Conservation (phyloP, 2,888 invertebrate species). For the Augochlorella aurata region DNA sequence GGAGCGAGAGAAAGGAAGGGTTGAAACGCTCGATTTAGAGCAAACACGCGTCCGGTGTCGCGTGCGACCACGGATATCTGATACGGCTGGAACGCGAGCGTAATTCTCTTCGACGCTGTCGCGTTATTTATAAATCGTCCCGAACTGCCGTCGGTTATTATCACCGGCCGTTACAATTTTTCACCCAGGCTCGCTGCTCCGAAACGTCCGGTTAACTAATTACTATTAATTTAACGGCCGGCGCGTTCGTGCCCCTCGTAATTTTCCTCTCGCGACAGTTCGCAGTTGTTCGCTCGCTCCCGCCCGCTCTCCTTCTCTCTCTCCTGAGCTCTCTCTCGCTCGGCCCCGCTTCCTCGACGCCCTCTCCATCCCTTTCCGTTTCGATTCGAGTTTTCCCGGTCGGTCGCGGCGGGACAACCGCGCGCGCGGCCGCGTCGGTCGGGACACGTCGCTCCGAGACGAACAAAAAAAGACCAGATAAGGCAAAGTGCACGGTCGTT, state of each 20-base stretch:
- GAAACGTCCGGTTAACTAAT: slow-evolving; percentile 54
- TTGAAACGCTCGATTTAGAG: slow-evolving; percentile 40
- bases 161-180: slow-evolving; percentile 55
- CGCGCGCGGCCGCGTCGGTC: too few relatives aligned
- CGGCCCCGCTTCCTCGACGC: too few relatives aligned
- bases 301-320: too few relatives aligned
- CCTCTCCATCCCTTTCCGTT: background rate
- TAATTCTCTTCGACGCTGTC: slow-evolving; percentile 53
- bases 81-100: slow-evolving; percentile 43
- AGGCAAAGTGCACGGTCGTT: slow-evolving; percentile 45
- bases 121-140: slow-evolving; percentile 56
- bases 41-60: slow-evolving; percentile 48
- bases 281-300: background rate
- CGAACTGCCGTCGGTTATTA: slow-evolving; percentile 47
- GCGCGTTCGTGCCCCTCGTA: slow-evolving; percentile 27
- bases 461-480: slow-evolving; percentile 25
- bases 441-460: background rate
- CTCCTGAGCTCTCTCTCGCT: background rate
- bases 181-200: slow-evolving; percentile 27
- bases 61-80: slow-evolving; percentile 52
- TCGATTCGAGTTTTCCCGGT: slow-evolving; percentile 23
- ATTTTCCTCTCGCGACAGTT: slow-evolving; percentile 36
- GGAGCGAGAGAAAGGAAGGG: background rate
- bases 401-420: background rate
- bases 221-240: slow-evolving; percentile 54